Evolutionary conservation across 2,797 vertebrate genomes (phyloP).

Genomic region (Paedocypris micromegethes): DNA sequence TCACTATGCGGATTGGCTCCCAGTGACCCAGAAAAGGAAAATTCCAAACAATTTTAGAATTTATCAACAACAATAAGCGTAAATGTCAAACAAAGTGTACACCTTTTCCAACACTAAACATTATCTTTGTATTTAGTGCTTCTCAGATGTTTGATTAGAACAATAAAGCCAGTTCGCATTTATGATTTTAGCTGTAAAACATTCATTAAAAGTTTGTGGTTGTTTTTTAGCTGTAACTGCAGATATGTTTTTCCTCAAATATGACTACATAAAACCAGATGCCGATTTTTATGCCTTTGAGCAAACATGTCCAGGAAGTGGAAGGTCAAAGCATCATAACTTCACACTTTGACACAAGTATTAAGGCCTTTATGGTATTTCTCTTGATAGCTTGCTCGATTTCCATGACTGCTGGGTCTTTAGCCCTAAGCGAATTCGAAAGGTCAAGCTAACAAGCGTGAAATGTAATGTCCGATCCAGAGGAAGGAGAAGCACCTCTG

Average conservation of each 20-base stretch:
- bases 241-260: background rate
- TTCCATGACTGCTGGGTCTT: slow-evolving; percentile 49
- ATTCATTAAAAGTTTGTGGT: background rate
- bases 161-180: slow-evolving; percentile 16
- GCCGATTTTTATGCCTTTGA: slow-evolving; percentile 41
- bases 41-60: too few relatives aligned
- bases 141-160: background rate
- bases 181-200: slow-evolving; percentile 6
- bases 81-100: too few relatives aligned
- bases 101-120: too few relatives aligned
- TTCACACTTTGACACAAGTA: slow-evolving; percentile 45
- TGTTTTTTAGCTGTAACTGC: slow-evolving; percentile 25
- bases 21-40: too few relatives aligned
- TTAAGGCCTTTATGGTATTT: slow-evolving; percentile 52
- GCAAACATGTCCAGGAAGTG: slow-evolving; percentile 34
- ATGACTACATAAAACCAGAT: slow-evolving; percentile 39
- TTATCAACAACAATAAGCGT: too few relatives aligned
- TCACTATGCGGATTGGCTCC: too few relatives aligned
- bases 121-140: too few relatives aligned
- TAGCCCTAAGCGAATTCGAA: slow-evolving; percentile 52
- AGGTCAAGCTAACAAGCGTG: slow-evolving; percentile 57
- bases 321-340: slow-evolving; percentile 51
- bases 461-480: slow-evolving; percentile 49
- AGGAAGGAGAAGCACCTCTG: slow-evolving; percentile 43
- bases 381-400: slow-evolving; percentile 46